Base-by-base conservation (phyloP, 1,140 invertebrate genomes). In the Listronotus oregonensis region DNA sequence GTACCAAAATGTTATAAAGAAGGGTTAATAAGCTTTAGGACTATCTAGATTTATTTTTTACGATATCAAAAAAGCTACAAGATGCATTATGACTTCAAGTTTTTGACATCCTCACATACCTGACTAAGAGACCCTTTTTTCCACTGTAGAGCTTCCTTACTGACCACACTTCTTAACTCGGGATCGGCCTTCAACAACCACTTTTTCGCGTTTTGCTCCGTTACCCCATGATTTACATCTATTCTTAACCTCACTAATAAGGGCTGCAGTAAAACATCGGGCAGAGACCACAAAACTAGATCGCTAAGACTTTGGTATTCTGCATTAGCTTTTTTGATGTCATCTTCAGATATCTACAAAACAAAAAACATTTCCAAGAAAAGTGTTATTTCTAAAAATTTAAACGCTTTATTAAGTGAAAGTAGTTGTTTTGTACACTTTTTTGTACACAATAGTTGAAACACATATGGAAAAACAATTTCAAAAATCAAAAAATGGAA, bases 131-230 rank as follows among this genome's bases (percentile, higher is more conserved):
- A 81, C 51, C 84, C 83, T 72, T 85, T 86, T 71, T 89, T 87
- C 85, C 89, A 93, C 66, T 92, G 90, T n/a, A 94, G 75, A 12
- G 91, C 91, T 80, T 94, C 91, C 80, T 93, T 94, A 37, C 89
- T 90, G 44, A 94, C 90, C 1, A 94, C 91, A 68, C 87, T 87
- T 68, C 88, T 84, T 46, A 93, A 77, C 3, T 89, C 88, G 15
- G 90, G 86, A 74, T 92, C 89, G 34, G 91, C 89, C 47, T 84
- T 83, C 69, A 86, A 84, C 51, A 91, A 76, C 87, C 89, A 91
- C 68, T 88, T 83, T 77, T 89, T 89, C 51, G 88, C 87, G 68
- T 82, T 78, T 73, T 80, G 74, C 70, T 82, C 78, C 6, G 66
- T 62, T n/a, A 63, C 75, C 68, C 62, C 73, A 76, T 76, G 80